A percentile compares a stretch with the other conserved stretches of the same genome.
phyloP scores from a whole-genome alignment of 2,797 vertebrate species.

The Poeciliopsis infans region DNA sequence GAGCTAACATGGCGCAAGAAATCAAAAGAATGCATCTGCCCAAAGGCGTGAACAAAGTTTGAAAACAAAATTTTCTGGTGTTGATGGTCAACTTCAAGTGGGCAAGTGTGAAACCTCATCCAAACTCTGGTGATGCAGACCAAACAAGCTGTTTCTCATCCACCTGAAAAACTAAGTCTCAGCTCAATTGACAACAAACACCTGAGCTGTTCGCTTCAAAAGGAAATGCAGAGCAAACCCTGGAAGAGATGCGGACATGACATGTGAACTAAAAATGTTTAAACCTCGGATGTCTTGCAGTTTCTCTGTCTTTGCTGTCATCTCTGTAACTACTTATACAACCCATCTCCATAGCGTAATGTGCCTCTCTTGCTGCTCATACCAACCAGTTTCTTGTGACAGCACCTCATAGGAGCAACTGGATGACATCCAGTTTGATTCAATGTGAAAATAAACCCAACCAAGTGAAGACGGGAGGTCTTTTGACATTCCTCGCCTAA shows the following conservation, averaged over 20 bases:
- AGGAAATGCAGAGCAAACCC: neutral
- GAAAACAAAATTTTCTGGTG: neutral
- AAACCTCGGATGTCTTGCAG: neutral
- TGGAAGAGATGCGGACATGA: neutral
- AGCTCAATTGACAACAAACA: neutral
- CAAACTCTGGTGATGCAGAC: neutral
- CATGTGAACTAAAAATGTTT: neutral
- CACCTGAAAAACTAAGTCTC: neutral
- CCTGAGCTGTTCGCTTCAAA: neutral
- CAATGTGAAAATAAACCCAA: neutral
- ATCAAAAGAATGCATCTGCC: conserved; percentile 8
- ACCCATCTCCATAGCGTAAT: neutral
- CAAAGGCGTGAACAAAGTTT: conserved; percentile 1
- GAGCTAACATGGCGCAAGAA: conserved; percentile 4
- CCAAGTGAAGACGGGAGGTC: neutral
- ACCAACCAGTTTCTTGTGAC: neutral
- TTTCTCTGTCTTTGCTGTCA: neutral
- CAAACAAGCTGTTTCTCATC: neutral
- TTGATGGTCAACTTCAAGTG: neutral
- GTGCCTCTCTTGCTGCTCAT: neutral
- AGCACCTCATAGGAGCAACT: neutral
- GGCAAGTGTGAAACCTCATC: neutral
- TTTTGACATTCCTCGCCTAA: neutral
- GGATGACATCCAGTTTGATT: neutral
- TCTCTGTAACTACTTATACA: neutral